phyloP scores from a whole-genome alignment of 2,888 invertebrate genomes.

The Megamerina dolium region DNA sequence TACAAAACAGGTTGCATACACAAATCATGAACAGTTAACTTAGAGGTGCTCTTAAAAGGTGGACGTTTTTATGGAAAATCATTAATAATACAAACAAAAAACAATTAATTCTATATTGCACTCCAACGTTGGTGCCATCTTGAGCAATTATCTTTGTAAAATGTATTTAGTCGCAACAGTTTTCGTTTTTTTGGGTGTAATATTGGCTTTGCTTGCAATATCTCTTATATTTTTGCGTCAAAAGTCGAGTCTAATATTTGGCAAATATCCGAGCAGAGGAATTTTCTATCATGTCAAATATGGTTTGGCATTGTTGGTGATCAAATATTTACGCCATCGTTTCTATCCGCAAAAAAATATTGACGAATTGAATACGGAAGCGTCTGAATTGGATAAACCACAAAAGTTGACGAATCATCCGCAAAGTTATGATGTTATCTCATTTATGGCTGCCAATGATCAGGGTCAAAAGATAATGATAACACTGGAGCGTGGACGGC shows the following conservation, averaged over 20 bases:
- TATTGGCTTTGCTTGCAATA: conserved; percentile 24
- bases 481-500: conserved; percentile 61
- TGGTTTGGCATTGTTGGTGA: conserved; percentile 47
- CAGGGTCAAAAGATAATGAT: conserved; percentile 62
- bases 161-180: conserved; percentile 26
- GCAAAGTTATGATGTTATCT: conserved; percentile 66
- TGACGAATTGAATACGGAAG: conserved; percentile 26
- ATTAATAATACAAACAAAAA: too few relatives aligned
- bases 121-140: too few relatives aligned
- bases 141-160: not conserved
- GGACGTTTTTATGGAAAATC: too few relatives aligned
- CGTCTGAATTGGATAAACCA: conserved; percentile 51
- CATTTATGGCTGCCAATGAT: conserved; percentile 62
- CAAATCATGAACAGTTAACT: too few relatives aligned
- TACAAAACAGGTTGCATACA: too few relatives aligned
- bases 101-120: too few relatives aligned
- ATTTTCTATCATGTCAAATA: conserved; percentile 55
- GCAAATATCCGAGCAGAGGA: conserved; percentile 54
- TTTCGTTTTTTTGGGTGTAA: conserved; percentile 21
- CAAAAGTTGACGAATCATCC: conserved; percentile 52
- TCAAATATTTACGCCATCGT: conserved; percentile 45
- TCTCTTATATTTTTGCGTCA: conserved; percentile 31
- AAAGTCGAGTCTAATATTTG: conserved; percentile 49
- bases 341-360: conserved; percentile 39
- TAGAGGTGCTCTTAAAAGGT: too few relatives aligned